Evolutionary conservation across 2,113 vertebrate genomes (phyloP), one percentile per base, ranked within the genome.

Genomic region (Vulpes vulpes): DNA sequence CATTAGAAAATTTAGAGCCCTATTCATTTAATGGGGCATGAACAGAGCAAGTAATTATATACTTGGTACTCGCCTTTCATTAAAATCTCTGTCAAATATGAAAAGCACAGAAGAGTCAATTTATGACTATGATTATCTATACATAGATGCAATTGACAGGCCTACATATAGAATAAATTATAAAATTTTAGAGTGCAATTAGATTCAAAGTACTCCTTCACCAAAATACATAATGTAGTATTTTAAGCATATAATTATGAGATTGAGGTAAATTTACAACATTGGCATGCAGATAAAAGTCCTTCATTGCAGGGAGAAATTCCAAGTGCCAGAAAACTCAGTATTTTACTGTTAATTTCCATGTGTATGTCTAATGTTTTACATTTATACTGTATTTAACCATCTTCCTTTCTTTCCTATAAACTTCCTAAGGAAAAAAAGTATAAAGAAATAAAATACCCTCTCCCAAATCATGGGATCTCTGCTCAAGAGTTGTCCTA

Each of bases 121-220:
- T 97, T 95, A 74, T 79, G 25, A 5, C 60, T 96, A 82, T 97
- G 95, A 95, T 97, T 90, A 84, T 82, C 82, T 93, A 88, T 88
- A 96, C 55, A 71, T 92, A 95, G 67, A 94, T 91, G 53, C 22
- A 97, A 88, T 78, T 88, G 81, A 79, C 59, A 97, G 74, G n/a
- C 27, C 57, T 94, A 87, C 84, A 76, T 96, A 84, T 87, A 90
- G 91, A 97, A 96, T 92, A 95, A 97, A 97, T 97, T 94, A 88
- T 32, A 81, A 96, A 84, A 96, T 64, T 81, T 93, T 94, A 84
- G 62, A 92, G 80, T 65, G 64, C 62, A 97, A 96, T 97, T 97
- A 96, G 20, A 94, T 84, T 95, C 83, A 94, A 97, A 97, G 60
- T 94, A 49, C 20, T 97, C 64, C 49, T 73, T 90, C 35, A 85